Evolutionary conservation across 2,113 vertebrate species (phyloP).

Genomic region (Silurus meridionalis): DNA sequence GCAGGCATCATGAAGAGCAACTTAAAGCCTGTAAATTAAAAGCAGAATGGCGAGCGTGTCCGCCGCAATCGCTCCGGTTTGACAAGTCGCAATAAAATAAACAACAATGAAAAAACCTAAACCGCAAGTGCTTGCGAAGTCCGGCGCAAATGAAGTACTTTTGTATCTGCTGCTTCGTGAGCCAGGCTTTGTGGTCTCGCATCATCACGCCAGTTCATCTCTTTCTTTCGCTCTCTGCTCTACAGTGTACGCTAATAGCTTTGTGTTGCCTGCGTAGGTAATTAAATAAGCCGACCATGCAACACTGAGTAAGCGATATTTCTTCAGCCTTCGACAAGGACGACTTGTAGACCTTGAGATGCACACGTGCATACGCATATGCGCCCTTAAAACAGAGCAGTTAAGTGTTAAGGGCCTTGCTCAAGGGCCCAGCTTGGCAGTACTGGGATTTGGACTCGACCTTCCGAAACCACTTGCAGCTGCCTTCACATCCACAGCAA

Average conservation of each 20-base stretch:
- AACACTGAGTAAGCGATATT: constrained; percentile 29
- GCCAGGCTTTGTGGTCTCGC: constrained; percentile 65
- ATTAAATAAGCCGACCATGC: constrained; percentile 54
- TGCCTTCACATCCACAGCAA: too few species aligned
- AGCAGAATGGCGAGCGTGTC: not conserved
- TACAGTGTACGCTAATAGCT: constrained; percentile 51
- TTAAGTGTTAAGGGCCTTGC: too few species aligned
- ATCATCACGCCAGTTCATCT: constrained; percentile 51
- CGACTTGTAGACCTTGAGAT: constrained; percentile 12
- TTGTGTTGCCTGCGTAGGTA: constrained; percentile 51
- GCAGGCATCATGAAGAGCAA: not conserved
- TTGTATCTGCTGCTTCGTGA: constrained; percentile 58
- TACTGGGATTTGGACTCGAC: too few species aligned
- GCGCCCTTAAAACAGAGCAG: not conserved
- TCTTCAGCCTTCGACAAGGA: constrained; percentile 1
- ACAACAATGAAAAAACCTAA: constrained; percentile 5
- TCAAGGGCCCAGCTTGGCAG: too few species aligned
- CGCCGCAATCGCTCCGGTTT: not conserved
- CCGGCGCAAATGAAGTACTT: constrained; percentile 67
- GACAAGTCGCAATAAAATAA: not conserved
- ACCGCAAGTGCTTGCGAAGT: constrained; percentile 37
- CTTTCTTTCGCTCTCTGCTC: constrained; percentile 44
- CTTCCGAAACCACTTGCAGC: too few species aligned
- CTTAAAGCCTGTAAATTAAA: constrained; percentile 17
- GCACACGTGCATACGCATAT: constrained; percentile 13